Base-by-base conservation (phyloP, 92 coral and sea anemone genomes). In the Phenganax stokvisi region DNA sequence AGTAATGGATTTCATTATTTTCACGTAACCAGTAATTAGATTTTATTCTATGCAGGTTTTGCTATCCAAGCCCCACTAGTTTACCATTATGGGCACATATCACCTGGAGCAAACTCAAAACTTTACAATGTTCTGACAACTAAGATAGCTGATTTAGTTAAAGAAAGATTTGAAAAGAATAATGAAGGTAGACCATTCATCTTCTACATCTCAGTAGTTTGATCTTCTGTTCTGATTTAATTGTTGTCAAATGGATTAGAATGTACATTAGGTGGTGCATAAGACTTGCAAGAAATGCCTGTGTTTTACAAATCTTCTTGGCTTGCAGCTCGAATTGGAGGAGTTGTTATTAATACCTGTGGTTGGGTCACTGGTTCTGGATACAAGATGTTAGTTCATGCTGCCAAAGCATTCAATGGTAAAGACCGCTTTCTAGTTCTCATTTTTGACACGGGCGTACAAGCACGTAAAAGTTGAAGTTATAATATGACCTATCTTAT, bases 291-390 rank as follows among this genome's bases (percentile, higher is more conserved):
- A 20, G 25, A 20, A 20, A 37, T 5, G 47, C 47, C 47, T 37
- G 47, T 37, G 2, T 37, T 37, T 5, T 37, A 37, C 5, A 37
- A 1, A 37, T 37, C 25, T 15, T 81, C 59, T 31, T 47, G 28
- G 6, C 6, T 51, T 84, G 31, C 70, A 93, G 98, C 98, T 57
- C 89, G 87, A 44, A 90, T 86, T 31, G 92, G 98, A 85, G 98
- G 98, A 57, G 89, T 91, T 77, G 85, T 94, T 17, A 89, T 94
- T 75, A 94, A 94, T 63, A 92, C 98, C 20, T 94, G 98, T 90
- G 98, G 98, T 51, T 94, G 98, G 98, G 98, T 94, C 63, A 92
- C 97, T 75, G 98, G 98, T 44, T 75, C 85, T 83, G 98, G 98
- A 16, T 94, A 87, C 84, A 87, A 93, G 80, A 90, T 90, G 84